phyloP scores from a whole-genome alignment of 2,888 invertebrate species.

The Lasioglossum leucozonium region DNA sequence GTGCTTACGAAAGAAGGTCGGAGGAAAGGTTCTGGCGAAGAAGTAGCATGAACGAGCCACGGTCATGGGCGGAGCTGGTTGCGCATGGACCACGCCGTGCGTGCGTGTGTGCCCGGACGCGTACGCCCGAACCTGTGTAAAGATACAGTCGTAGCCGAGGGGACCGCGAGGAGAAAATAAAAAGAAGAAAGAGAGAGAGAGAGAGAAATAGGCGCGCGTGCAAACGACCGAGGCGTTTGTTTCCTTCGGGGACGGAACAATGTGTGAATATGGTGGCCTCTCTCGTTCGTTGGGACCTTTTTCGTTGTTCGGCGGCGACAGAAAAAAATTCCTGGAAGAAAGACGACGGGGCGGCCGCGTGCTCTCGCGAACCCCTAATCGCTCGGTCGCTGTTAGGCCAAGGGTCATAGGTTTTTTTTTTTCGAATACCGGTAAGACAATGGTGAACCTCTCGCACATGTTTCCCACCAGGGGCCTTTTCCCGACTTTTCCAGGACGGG shows the following conservation, averaged over 20 bases:
- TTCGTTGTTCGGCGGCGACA: neutral
- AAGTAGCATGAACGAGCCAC: constrained; percentile 30
- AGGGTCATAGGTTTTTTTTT: constrained; percentile 50
- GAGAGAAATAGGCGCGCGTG: constrained; percentile 14
- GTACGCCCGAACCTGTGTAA: neutral
- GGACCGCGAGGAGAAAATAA: neutral
- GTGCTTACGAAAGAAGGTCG: constrained; percentile 24
- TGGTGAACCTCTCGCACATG: constrained; percentile 48
- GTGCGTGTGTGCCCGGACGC: constrained; percentile 45
- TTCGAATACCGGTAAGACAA: constrained; percentile 49
- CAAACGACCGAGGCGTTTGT: constrained; percentile 35
- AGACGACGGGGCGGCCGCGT: neutral
- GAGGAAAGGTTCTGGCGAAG: constrained; percentile 13
- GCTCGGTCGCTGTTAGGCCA: constrained; percentile 30
- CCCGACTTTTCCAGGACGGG: constrained; percentile 37
- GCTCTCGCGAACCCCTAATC: constrained; percentile 32
- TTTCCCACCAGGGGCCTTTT: constrained; percentile 24
- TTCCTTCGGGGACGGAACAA: constrained; percentile 43
- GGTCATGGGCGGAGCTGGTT: constrained; percentile 64
- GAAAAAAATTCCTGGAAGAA: constrained; percentile 59
- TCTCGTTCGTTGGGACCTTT: constrained; percentile 10
- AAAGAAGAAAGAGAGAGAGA: neutral
- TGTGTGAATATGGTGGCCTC: constrained; percentile 44
- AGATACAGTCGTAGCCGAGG: neutral
- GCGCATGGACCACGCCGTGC: constrained; percentile 66